Base-by-base conservation (phyloP, 2,113 vertebrate genomes). In the Sceloporus undulatus region DNA sequence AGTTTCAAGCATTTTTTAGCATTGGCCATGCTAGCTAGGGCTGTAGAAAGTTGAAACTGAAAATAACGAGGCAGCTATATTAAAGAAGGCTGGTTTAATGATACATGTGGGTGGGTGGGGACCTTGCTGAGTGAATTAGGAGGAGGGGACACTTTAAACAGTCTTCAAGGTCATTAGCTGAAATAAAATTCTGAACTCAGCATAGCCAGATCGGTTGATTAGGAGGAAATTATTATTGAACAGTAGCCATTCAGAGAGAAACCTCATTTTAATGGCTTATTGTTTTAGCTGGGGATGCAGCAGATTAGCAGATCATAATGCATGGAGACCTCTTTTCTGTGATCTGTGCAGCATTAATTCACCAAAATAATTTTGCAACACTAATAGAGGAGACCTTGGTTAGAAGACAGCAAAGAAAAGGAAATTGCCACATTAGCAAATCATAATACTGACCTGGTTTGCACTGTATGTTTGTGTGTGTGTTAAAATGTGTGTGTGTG, bases 371-470 rank as follows among this genome's bases (percentile, higher is more conserved):
- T 59, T 59, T 79, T 59, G 52, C 78, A 62, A n/a, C 29, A 90
- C 88, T 86, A 86, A 54, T 89, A 1, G 90, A 86, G 75, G 88
- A 89, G 83, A 88, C 87, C 89, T 6, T 5, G 87, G 78, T 77
- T 9, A 56, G 85, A 76, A 86, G 75, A 65, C 52, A 38, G 1
- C 9, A 54, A 65, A 54, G 66, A 70, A 48, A 40, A 86, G 85
- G 70, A 87, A 88, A 83, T 80, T 74, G 16, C 87, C 82, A 29
- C 93, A 88, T 93, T 71, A 48, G 85, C 75, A 2, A 29, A 88
- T 93, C 87, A 94, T 90, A 92, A 92, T 91, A 79, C 84, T 16
- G 76, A n/a, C 84, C 66, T 2, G 4, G 70, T 81, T 88, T 38
- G 38, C 4, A 25, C 16, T 59, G 25, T n/a, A n/a, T n/a, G n/a